Evolutionary conservation across 2,888 invertebrate genomes (phyloP), one percentile per base, ranked within the genome.

Genomic region (Timandra comae): DNA sequence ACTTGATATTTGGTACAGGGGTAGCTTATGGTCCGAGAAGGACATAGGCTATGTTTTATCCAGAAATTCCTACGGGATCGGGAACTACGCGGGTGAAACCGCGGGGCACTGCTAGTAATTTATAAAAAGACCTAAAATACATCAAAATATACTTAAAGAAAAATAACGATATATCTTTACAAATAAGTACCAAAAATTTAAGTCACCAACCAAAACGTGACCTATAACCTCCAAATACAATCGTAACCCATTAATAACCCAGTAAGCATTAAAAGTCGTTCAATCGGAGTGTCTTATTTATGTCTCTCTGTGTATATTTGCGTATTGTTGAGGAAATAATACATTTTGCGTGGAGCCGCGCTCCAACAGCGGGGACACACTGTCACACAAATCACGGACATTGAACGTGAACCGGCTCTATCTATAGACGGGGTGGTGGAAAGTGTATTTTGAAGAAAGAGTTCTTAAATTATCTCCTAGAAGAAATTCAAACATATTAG

Each of bases 361-460:
- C 35, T 36, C 30, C 52, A 54, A 56, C 61, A 53, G 55, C 48
- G 53, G 52, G 58, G 54, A 59, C 57, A 58, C 58, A 60, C 64
- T 57, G 63, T 56, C 53, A 62, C 62, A 67, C 68, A 63, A 67
- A 64, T 65, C 67, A 67, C 58, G 63, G 41, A 47, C 46, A 11
- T 16, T 16, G 51, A 46, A 47, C 51, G 51, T 49, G 41, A 40
- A 40, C 30, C 12, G 9, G 22, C n/a, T 36, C 6, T 39, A 58
- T 56, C 41, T 35, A 35, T 60, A 60, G 57, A 45, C 44, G 9
- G 5, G 7, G n/a, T 22, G 2, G 4, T 8, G 9, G n/a, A 22
- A 7, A n/a, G n/a, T 8, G 2, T 7, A 1, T 7, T 8, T 8
- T 22, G 2, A 22, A 3, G 9, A n/a, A 7, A 22, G 22, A 22